Conservation (phyloP, 2,113 vertebrate species). For the Cettia cetti region DNA sequence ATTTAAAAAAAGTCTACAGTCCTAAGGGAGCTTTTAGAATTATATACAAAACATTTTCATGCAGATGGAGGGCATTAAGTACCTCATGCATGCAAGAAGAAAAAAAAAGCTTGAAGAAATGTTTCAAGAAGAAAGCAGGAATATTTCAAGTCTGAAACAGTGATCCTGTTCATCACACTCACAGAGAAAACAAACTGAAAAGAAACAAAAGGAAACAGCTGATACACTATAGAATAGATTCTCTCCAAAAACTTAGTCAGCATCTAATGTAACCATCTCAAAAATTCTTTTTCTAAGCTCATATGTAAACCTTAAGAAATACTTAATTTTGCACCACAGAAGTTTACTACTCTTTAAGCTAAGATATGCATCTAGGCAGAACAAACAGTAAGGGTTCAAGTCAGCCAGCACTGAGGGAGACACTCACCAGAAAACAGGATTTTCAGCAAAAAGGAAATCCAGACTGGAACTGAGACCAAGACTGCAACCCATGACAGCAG, state of each 20-base stretch:
- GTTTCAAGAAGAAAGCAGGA: slow-evolving; percentile 9
- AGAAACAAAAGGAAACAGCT: slow-evolving; percentile 13
- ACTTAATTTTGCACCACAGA: neutral
- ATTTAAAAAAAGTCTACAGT: slow-evolving; percentile 39
- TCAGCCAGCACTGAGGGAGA: neutral
- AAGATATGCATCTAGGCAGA: neutral
- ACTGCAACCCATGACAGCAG: neutral
- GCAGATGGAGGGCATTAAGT: slow-evolving; percentile 59
- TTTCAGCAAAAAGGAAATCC: neutral
- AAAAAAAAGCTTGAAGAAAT: slow-evolving; percentile 45
- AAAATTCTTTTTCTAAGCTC: neutral
- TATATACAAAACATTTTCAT: slow-evolving; percentile 49
- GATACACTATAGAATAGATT: neutral
- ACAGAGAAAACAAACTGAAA: neutral
- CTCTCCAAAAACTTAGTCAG: neutral
- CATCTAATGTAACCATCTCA: neutral
- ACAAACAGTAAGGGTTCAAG: neutral
- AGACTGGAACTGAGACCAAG: neutral
- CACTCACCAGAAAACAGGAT: neutral
- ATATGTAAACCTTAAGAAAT: neutral
- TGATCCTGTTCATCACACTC: neutral
- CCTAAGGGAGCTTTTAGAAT: slow-evolving; percentile 52
- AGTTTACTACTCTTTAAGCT: neutral
- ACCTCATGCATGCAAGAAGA: slow-evolving; percentile 11
- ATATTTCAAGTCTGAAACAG: neutral